These are phyloP conservation scores for Camponotus floridanus DNA, from an alignment of 1,140 invertebrate genomes.

Conservation along the genomic window DNA sequence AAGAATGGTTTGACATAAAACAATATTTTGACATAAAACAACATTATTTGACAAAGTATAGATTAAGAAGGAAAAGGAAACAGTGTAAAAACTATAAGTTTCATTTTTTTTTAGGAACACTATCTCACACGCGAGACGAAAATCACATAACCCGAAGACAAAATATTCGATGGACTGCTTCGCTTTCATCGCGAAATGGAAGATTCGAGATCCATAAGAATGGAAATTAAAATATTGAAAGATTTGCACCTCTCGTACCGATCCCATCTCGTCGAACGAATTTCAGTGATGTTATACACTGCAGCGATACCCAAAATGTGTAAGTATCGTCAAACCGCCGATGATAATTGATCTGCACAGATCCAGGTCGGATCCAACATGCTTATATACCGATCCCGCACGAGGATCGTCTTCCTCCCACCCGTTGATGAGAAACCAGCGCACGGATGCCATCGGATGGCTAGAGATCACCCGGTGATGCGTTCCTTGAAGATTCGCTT, in stretches of 20 bases:
- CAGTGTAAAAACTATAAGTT: background rate
- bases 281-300: conserved; percentile 51
- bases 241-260: conserved; percentile 63
- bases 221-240: background rate
- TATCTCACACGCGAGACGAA: background rate
- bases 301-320: conserved; percentile 11
- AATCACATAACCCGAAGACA: background rate
- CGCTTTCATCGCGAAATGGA: background rate
- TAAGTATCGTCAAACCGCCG: conserved; percentile 68
- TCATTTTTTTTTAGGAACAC: background rate
- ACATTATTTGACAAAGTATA: background rate
- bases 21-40: background rate
- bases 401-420: conserved; percentile 79
- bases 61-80: background rate
- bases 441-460: conserved; percentile 46
- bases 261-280: conserved; percentile 69
- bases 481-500: conserved; percentile 68
- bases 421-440: conserved; percentile 50
- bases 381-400: conserved; percentile 76
- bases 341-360: conserved; percentile 74
- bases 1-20: background rate
- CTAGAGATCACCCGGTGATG: conserved; percentile 66
- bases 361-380: conserved; percentile 68
- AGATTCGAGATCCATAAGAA: background rate
- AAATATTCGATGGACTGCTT: background rate